Percentiles rank a stretch among this genome's conserved stretches.
These are phyloP conservation scores for Ispidina picta DNA, from an alignment of 2,797 vertebrate genomes.

Conservation along the genomic window DNA sequence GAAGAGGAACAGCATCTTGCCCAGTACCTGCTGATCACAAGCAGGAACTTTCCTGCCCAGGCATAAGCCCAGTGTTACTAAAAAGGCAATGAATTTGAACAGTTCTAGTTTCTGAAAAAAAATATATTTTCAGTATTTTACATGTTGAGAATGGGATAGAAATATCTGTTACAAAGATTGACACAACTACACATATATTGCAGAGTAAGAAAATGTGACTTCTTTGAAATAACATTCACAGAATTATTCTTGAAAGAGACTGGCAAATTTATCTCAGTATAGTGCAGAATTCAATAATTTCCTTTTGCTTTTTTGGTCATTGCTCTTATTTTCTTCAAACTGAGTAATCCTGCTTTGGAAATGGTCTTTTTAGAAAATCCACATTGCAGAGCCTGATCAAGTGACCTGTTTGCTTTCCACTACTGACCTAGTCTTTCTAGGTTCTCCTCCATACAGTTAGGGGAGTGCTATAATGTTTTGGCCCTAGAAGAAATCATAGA, in stretches of 20 bases:
- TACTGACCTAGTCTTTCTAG: neutral
- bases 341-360: neutral
- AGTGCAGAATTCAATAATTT: neutral
- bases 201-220: neutral
- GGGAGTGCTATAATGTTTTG: neutral
- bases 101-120: neutral
- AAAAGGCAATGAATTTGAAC: neutral
- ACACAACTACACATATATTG: neutral
- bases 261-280: neutral
- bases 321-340: neutral
- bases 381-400: neutral
- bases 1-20: neutral
- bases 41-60: neutral
- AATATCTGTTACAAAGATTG: neutral
- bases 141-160: neutral
- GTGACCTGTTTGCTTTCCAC: neutral
- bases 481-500: neutral
- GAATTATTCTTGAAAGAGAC: neutral
- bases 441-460: neutral
- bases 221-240: neutral
- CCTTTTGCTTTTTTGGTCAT: neutral
- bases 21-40: neutral
- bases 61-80: neutral
- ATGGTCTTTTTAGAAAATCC: neutral
- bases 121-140: accelerated